Evolutionary conservation across 64 coral and sea anemone genomes (phyloP), one percentile per base, ranked within the genome.

Genomic region (Montipora foliosa): DNA sequence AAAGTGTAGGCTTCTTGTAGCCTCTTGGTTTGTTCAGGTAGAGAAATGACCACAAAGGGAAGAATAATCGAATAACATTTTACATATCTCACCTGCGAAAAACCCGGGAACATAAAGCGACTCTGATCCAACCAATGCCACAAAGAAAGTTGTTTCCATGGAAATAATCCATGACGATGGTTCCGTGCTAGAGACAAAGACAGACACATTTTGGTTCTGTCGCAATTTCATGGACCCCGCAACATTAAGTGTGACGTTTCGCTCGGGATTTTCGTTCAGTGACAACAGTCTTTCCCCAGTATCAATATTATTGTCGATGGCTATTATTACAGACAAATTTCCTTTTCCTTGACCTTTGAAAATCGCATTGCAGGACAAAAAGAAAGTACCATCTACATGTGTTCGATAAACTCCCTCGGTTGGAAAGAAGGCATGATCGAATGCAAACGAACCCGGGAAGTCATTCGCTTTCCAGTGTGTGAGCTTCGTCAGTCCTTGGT

Each of bases 361-460:
- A 77, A 88, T 88, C 6, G 71, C 74, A 16, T 77, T 88, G 17
- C 69, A 88, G n/a, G 86, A 88, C 55, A 88, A 13, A 45, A 88
- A 88, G 69, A 76, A 88, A 14, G 86, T 75, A 13, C 86, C 86
- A 24, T 88, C 86, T 51, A 73, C 17, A 58, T 37, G 53, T 77
- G 74, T 29, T 1, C 14, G 86, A 88, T 88, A 88, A 61, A 55
- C 48, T 74, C 86, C 86, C 13, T 10, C 49, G 71, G 7, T 75
- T 88, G 86, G 47, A 37, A 55, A 77, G 25, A 77, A 88, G 6
- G 86, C 20, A n/a, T 88, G 59, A 70, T 77, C 69, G 20, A 88
- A 88, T 6, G 86, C 44, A 11, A 88, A 88, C 49, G 71, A 88
- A 3, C 86, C 86, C 24, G 53, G 46, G 15, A 74, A 47, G 51